Evolutionary conservation across 1,140 invertebrate genomes (phyloP).

Genomic region (Bombus pascuorum): DNA sequence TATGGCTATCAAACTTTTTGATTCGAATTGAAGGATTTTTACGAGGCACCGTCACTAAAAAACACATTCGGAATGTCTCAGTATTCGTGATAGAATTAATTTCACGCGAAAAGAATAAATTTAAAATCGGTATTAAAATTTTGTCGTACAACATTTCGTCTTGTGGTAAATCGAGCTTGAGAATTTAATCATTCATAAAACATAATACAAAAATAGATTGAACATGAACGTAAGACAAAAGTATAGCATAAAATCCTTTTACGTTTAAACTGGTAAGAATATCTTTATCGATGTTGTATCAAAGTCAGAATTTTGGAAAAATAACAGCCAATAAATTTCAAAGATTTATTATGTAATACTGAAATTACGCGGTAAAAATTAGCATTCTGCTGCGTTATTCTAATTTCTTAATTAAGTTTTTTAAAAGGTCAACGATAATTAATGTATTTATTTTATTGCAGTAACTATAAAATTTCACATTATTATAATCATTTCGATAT

Average conservation of each 20-base stretch:
- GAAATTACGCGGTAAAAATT: not conserved
- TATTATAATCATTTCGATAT: not conserved
- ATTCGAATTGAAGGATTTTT: not conserved
- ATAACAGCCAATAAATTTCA: not conserved
- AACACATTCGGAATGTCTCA: no score
- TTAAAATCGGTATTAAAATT: not conserved
- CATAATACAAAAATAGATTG: not conserved
- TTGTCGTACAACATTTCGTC: fast-evolving
- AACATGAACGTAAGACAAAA: not conserved
- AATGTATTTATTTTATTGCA: no score
- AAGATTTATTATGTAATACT: not conserved
- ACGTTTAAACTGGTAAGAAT: not conserved
- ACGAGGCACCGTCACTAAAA: no score
- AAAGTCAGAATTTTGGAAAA: not conserved
- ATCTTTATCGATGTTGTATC: not conserved
- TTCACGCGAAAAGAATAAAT: no score
- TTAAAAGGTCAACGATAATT: not conserved
- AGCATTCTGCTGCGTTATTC: not conserved
- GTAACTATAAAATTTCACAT: no score
- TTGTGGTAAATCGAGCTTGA: not conserved
- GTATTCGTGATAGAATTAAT: no score
- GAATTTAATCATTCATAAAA: not conserved
- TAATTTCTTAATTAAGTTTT: not conserved
- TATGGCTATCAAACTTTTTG: not conserved
- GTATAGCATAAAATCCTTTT: not conserved